These are phyloP conservation scores for Hydrochoerus hydrochaeris DNA, from an alignment of 2,113 vertebrate genomes.

Conservation along the genomic window DNA sequence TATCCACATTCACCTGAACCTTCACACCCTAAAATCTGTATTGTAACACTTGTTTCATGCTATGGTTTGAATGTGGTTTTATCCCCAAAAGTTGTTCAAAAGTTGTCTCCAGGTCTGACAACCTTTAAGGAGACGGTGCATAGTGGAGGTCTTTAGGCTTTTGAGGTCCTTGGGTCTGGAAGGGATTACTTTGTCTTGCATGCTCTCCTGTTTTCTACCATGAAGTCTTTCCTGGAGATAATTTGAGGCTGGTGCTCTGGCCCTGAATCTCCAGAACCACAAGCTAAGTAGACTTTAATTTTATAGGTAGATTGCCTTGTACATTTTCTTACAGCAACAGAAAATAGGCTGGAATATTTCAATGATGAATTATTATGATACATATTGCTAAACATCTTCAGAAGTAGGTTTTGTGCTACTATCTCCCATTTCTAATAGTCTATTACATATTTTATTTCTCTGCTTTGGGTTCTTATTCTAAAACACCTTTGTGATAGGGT, in stretches of 20 bases:
- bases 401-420: background rate
- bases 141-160: too few relatives aligned
- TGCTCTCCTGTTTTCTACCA: background rate
- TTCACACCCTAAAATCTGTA: background rate
- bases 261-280: background rate
- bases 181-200: background rate
- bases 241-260: background rate
- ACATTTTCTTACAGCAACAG: background rate
- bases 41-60: background rate
- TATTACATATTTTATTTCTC: background rate
- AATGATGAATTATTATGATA: background rate
- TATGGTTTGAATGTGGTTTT: background rate
- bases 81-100: background rate
- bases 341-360: background rate
- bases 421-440: background rate
- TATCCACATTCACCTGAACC: background rate
- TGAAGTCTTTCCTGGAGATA: background rate
- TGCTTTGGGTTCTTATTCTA: background rate
- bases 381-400: background rate
- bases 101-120: background rate
- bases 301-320: background rate
- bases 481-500: background rate
- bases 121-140: background rate
- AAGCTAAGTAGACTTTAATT: background rate
- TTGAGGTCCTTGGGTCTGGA: background rate